Evolutionary conservation across 2,113 vertebrate species (phyloP).

Genomic region (Phalacrocorax pelagicus): DNA sequence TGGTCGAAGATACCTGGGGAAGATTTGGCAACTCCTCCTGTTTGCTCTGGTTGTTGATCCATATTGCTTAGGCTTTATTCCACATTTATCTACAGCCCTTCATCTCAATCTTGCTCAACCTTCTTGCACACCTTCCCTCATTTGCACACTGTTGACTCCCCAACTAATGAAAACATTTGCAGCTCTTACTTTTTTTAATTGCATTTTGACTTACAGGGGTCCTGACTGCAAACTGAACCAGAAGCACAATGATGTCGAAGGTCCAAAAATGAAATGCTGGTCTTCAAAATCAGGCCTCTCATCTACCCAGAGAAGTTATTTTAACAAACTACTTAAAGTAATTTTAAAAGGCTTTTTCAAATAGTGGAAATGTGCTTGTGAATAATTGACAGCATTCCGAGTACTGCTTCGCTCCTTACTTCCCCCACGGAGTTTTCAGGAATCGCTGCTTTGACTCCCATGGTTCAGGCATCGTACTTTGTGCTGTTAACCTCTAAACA

Average conservation of each 20-base stretch:
- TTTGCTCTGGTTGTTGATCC: not conserved
- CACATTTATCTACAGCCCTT: not conserved
- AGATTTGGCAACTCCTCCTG: not conserved
- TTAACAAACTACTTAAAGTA: not conserved
- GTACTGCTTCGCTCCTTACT: not conserved
- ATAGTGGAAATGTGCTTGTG: not conserved
- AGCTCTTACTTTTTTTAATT: not conserved
- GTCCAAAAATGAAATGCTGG: not conserved
- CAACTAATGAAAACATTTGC: not conserved
- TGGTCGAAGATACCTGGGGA: slow-evolving; percentile 78
- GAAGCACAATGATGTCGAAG: not conserved
- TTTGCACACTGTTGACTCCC: not conserved
- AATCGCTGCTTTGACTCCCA: not conserved
- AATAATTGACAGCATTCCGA: not conserved
- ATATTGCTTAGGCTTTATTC: not conserved
- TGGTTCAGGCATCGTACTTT: not conserved
- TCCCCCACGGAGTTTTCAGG: not conserved
- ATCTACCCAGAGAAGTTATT: not conserved
- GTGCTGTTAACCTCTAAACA: not conserved
- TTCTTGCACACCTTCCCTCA: not conserved
- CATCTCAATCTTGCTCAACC: not conserved
- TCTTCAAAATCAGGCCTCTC: not conserved
- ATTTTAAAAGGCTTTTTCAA: not conserved
- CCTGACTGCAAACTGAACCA: not conserved
- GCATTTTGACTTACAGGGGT: not conserved